A percentile compares a stretch with the other conserved stretches of the same genome.
Conservation (phyloP, 2,113 vertebrate species). For the Centropus unirufus region DNA sequence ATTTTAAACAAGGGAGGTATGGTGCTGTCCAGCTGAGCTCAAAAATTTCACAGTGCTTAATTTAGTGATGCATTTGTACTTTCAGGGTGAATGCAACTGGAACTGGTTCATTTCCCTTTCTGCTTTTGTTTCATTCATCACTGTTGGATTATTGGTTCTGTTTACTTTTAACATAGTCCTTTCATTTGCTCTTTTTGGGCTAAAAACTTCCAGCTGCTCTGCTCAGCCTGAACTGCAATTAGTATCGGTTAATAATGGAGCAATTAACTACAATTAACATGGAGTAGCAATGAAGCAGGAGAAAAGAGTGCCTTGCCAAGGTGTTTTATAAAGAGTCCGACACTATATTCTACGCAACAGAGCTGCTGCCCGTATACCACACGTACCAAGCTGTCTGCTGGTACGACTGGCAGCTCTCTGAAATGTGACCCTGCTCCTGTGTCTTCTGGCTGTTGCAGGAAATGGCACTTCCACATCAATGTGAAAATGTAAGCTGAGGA, state of each 20-base stretch:
- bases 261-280: slow-evolving; percentile 10
- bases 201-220: slow-evolving; percentile 12
- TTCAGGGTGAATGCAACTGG: neutral
- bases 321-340: neutral
- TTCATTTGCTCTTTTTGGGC: neutral
- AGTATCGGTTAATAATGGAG: neutral
- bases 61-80: slow-evolving; percentile 9
- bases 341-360: neutral
- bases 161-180: neutral
- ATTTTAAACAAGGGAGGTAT: slow-evolving; percentile 29
- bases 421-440: neutral
- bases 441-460: neutral
- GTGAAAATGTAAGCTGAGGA: neutral
- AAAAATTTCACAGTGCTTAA: neutral
- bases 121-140: neutral
- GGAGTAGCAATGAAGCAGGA: neutral
- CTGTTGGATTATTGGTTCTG: neutral
- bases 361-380: neutral
- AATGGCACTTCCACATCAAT: neutral
- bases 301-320: neutral
- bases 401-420: neutral
- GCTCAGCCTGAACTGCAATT: neutral
- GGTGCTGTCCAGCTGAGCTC: slow-evolving; percentile 7
- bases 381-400: neutral
- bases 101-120: neutral